Percentiles rank a stretch among this genome's conserved stretches.
Evolutionary conservation across 2,888 invertebrate species (phyloP).

Genomic region (Phortica okadai): DNA sequence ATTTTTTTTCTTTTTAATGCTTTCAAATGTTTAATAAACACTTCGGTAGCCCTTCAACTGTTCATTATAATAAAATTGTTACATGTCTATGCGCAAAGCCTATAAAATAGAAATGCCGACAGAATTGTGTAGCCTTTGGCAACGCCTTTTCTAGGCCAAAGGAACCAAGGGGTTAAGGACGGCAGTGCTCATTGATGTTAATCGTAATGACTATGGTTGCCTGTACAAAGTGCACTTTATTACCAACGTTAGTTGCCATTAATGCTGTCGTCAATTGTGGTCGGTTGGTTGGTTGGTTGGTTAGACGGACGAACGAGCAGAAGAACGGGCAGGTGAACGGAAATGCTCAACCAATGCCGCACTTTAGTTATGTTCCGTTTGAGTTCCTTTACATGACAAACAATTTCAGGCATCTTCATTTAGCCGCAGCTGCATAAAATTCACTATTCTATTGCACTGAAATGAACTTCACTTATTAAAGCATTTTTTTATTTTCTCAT

Average conservation of each 20-base stretch:
- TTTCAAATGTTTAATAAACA: conserved; percentile 49
- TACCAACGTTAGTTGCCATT: conserved; percentile 44
- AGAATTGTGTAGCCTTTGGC: conserved; percentile 35
- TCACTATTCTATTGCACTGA: background rate
- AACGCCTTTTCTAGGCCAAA: background rate
- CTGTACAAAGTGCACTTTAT: conserved; percentile 43
- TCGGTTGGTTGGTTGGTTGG: background rate
- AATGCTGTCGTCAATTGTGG: conserved; percentile 17
- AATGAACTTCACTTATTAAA: background rate
- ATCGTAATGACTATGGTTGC: conserved; percentile 28
- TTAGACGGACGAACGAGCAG: background rate
- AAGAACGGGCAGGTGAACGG: background rate
- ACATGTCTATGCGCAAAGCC: conserved; percentile 36
- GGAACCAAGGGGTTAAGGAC: background rate
- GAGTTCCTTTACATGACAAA: conserved; percentile 1
- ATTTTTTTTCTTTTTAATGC: conserved; percentile 33
- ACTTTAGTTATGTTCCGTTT: background rate
- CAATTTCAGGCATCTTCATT: conserved; percentile 17
- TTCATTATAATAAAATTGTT: conserved; percentile 49
- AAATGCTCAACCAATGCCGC: background rate
- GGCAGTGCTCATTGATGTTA: conserved; percentile 19
- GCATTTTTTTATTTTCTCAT: background rate
- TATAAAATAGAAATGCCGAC: conserved; percentile 28
- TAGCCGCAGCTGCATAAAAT: conserved; percentile 3
- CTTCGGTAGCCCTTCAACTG: conserved; percentile 42